These are phyloP conservation scores for Whitmania pigra DNA, from an alignment of 1,140 invertebrate species.

Conservation along the genomic window DNA sequence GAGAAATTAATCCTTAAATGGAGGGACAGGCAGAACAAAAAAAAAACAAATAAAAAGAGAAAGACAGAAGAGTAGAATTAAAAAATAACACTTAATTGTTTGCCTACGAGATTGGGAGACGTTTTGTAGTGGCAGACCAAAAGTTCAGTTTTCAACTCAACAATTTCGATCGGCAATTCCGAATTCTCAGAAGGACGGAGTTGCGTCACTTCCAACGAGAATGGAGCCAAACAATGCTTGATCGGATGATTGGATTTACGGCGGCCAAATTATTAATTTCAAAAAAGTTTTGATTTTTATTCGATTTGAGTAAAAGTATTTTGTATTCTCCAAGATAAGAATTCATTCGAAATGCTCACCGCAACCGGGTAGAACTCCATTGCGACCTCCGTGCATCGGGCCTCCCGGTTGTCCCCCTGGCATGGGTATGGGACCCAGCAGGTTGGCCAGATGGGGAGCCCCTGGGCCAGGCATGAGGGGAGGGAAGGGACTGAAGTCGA, in stretches of 20 bases:
- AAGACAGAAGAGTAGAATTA: neutral
- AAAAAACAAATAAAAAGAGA: neutral
- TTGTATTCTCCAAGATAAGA: no score
- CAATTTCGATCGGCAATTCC: no score
- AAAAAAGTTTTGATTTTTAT: no score
- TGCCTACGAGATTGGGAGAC: neutral
- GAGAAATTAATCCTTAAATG: no score
- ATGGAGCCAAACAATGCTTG: no score
- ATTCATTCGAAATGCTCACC: neutral
- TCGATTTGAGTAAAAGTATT: no score
- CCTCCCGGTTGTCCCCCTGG: neutral
- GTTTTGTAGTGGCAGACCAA: no score
- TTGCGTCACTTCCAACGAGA: no score
- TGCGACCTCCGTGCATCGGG: neutral
- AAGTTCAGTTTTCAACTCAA: no score
- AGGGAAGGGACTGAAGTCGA: conserved; percentile 47
- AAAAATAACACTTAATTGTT: neutral
- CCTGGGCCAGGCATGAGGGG: conserved; percentile 32
- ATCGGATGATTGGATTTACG: no score
- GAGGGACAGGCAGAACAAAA: neutral
- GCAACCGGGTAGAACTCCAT: neutral
- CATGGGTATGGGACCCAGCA: neutral
- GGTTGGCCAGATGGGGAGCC: conserved; percentile 9
- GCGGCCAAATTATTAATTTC: no score
- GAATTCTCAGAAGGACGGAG: no score